A percentile compares a stretch with the other conserved stretches of the same genome.
phyloP scores from a whole-genome alignment of 2,113 vertebrate species.

The Sylvilagus bachmani region DNA sequence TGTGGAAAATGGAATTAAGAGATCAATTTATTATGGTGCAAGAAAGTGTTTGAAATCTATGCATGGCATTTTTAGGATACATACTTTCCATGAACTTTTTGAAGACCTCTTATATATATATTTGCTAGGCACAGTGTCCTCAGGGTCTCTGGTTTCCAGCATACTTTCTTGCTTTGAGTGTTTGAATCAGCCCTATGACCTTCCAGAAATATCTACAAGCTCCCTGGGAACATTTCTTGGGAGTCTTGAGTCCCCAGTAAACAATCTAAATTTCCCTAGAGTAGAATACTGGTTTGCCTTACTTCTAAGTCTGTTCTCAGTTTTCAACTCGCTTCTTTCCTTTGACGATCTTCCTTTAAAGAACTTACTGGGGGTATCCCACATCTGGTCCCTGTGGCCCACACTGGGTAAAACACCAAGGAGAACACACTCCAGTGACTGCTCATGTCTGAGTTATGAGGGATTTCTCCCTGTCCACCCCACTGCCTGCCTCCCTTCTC shows the following conservation, averaged over 20 bases:
- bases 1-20: too few relatives aligned
- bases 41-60: too few relatives aligned
- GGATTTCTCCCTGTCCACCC: background rate
- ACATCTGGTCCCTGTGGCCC: accelerated
- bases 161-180: background rate
- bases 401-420: background rate
- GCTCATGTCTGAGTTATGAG: background rate
- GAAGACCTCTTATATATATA: too few relatives aligned
- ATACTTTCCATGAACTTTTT: too few relatives aligned
- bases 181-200: background rate
- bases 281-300: background rate
- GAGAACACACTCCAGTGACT: background rate
- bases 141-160: background rate
- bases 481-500: background rate
- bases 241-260: background rate
- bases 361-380: background rate
- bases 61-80: too few relatives aligned
- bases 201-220: background rate
- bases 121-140: background rate
- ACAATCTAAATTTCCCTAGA: background rate
- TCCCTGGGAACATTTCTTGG: background rate
- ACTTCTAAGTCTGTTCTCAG: background rate
- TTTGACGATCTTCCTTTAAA: background rate
- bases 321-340: background rate
- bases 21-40: too few relatives aligned